phyloP scores from a whole-genome alignment of 2,113 vertebrate genomes.

The Semnornis frantzii region DNA sequence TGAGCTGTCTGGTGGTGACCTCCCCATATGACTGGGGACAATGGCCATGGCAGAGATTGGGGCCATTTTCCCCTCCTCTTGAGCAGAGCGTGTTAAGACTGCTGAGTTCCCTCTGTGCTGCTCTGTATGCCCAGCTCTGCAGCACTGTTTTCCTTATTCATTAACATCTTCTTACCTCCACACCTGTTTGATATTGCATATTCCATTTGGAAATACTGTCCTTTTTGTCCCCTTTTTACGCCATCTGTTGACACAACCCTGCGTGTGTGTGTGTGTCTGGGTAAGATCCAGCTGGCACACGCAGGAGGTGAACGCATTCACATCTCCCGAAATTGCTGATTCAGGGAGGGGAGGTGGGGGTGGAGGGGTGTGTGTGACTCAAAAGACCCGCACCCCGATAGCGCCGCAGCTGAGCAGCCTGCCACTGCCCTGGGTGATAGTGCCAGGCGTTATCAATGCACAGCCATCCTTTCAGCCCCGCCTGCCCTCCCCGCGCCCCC shows the following conservation, averaged over 20 bases:
- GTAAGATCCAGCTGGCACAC: constrained; percentile 68
- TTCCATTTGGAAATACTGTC: constrained; percentile 47
- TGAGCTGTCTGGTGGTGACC: not conserved
- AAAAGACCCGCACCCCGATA: not conserved
- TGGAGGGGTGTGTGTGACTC: not conserved
- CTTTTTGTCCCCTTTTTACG: constrained; percentile 32
- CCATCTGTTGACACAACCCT: constrained; percentile 75
- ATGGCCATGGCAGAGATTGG: rapidly evolving
- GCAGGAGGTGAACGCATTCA: constrained; percentile 18
- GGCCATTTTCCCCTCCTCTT: not conserved
- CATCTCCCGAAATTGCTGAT: constrained; percentile 38
- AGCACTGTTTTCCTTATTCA: not conserved
- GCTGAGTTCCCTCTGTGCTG: not conserved
- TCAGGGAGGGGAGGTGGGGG: not conserved
- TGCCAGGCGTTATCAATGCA: constrained; percentile 66
- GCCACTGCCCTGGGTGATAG: not conserved
- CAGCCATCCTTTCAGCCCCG: constrained; percentile 23
- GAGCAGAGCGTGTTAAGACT: not conserved
- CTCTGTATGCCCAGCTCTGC: not conserved
- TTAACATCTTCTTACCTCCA: constrained; percentile 39
- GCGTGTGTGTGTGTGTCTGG: not conserved
- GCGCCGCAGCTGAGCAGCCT: constrained; percentile 35
- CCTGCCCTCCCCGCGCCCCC: not conserved
- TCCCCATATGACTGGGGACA: not conserved
- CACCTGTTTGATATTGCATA: constrained; percentile 64